Conservation (phyloP, 2,888 invertebrate species). For the Dione vanillae region DNA sequence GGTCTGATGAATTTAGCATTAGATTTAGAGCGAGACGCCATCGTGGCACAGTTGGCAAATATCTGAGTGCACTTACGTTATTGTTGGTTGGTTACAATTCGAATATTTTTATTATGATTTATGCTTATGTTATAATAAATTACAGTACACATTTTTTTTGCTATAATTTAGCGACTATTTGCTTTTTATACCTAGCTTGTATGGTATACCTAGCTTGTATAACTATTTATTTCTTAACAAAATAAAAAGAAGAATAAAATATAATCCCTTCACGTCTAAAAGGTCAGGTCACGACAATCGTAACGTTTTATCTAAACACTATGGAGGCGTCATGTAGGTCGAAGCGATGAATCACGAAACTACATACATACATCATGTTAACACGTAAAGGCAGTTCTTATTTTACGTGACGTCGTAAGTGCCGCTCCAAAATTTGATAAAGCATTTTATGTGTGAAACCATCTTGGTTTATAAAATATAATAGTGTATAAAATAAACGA, state of each 20-base stretch:
- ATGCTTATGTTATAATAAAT: not conserved
- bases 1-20: not conserved
- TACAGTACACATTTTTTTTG: not conserved
- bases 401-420: constrained; percentile 67
- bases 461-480: constrained; percentile 1
- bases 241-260: not conserved
- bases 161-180: not conserved
- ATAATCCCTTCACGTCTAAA: constrained; percentile 34
- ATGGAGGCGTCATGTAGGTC: constrained; percentile 65
- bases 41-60: constrained; percentile 3
- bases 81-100: not conserved
- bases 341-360: constrained; percentile 69
- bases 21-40: not conserved
- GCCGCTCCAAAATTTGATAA: constrained; percentile 36
- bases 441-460: constrained; percentile 26
- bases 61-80: not conserved
- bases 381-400: constrained; percentile 57
- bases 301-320: constrained; percentile 40
- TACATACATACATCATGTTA: constrained; percentile 51
- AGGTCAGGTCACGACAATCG: constrained; percentile 38
- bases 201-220: too few relatives aligned
- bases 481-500: not conserved
- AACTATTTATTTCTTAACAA: too few relatives aligned
- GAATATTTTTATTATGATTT: not conserved
- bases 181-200: not conserved